Evolutionary conservation across 1,140 invertebrate genomes (phyloP), one percentile per base, ranked within the genome.

Genomic region (Magallana ariakensis): DNA sequence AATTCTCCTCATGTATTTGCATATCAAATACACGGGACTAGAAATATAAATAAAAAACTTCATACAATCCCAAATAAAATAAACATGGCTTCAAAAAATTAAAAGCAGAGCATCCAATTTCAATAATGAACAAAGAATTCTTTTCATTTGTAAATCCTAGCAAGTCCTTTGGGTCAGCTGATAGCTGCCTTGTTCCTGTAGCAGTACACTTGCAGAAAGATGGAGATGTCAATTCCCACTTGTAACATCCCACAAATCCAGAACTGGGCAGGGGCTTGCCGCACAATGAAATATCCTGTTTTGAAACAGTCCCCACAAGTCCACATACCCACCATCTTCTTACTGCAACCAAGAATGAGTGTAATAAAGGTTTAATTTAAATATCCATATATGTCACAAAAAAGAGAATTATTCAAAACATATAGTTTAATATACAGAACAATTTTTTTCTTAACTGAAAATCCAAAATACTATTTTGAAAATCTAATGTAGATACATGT

Each of bases 321-420:
- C 99, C 99, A 99, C 97, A 99, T 98, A 22, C 97, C 95, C 58
- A 99, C 99, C 99, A 99, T 99, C 91, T 95, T 95, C 84, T 95
- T 94, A 92, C 96, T 96, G 92, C 85, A 95, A 95, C 87, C 90
- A 87, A 90, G 8, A 62, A 16, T 62, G 19, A 3, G 15, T 16
- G 60, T 16, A 62, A 62, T 8, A 19, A 19, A 62, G 15, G 15
- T 16, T 15, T 16, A 15, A 15, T 62, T 19, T 15, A 62, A 1
- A 62, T 2, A 62, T 62, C 4, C 19, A 15, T 15, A 62, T 62
- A 15, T 16, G 15, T 15, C 8, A 7, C 60, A 62, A 62, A 2
- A 62, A 16, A 62, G 15, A 62, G 19, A 62, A 4, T 46, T 46
- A 46, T 46, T 46, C 33, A 46, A 46, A 4, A 46, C 33, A 46